Percentiles rank a stretch among this genome's conserved stretches.
Conservation (phyloP, 2,888 invertebrate species). For the Pterostichus niger region DNA sequence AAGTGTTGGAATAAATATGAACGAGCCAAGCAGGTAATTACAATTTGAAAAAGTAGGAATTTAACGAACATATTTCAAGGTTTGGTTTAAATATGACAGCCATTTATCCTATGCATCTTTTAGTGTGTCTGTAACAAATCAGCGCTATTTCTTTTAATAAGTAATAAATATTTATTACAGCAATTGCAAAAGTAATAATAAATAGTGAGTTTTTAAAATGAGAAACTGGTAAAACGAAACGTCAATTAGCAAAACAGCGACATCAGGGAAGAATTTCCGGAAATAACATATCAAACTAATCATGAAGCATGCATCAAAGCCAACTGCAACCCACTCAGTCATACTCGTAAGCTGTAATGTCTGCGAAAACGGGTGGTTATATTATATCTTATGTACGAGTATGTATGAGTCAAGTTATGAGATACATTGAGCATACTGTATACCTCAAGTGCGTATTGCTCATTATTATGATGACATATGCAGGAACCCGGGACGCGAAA, state of each 20-base stretch:
- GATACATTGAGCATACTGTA: not conserved
- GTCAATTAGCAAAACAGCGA: slow-evolving; percentile 53
- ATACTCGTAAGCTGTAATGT: not conserved
- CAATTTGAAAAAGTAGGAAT: too few species aligned
- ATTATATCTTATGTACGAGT: not conserved
- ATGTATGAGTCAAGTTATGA: not conserved
- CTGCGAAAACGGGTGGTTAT: not conserved
- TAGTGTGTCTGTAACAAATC: too few species aligned
- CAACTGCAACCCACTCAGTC: slow-evolving; percentile 53
- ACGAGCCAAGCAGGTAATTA: too few species aligned
- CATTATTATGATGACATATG: slow-evolving; percentile 2
- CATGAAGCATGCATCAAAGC: slow-evolving; percentile 52
- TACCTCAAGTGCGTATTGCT: not conserved
- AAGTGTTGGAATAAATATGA: too few species aligned
- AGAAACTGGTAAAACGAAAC: slow-evolving; percentile 25
- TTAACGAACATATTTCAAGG: too few species aligned
- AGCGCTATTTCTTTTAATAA: too few species aligned
- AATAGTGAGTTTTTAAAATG: slow-evolving; percentile 31
- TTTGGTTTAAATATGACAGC: too few species aligned
- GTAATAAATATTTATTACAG: too few species aligned
- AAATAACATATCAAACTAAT: slow-evolving; percentile 57
- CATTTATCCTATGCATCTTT: too few species aligned
- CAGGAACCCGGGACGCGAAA: too few species aligned
- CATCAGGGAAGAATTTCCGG: slow-evolving; percentile 58
- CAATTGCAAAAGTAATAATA: slow-evolving; percentile 23